Evolutionary conservation across 2,113 vertebrate species (phyloP), one percentile per base, ranked within the genome.

Genomic region (Strix uralensis): DNA sequence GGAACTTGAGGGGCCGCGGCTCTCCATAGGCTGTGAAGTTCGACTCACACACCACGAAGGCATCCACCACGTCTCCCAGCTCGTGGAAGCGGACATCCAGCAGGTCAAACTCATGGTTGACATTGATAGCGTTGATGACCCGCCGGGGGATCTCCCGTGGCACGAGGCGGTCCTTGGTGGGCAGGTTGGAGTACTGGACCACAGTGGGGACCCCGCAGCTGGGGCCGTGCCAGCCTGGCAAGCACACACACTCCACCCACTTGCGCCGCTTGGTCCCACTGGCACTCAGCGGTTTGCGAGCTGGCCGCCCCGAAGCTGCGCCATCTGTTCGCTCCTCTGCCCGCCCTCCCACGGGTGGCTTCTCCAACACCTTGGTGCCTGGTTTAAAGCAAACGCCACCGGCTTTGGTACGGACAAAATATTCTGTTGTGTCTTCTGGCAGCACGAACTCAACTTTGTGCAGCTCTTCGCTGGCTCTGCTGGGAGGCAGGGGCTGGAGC

Each of bases 11-110:
- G 5, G 99, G 98, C 46, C 99, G 98, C 1, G 97, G 97, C 94
- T 99, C 99, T 13, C 99, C 99, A 0, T 99, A 99, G 8, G 99
- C 99, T 0, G 99, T 99, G 95, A 99, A 99, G 98, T 99, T 99
- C 13, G 99, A 99, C 97, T 99, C 99, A 5, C 99, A 99, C 61
- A 99, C 97, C 61, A 99, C 97, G 4, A 99, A 99, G 78, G 99
- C 97, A 11, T 99, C 99, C 26, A 99, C 99, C 32, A 99, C 99
- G 1, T 98, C 98, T 11, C 98, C 98, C 81, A 99, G 98, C 97
- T 99, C 99, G 0, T 98, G 98, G 95, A 99, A 99, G 80, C 99
- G 99, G 29, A 98, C 99, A 1, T 99, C 99, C 95, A 99, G 98
- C 94, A 99, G 98, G 97, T 99, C 99, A 58, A 99, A 99, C 98